Evolutionary conservation across 1,140 invertebrate species (phyloP).

Genomic region (Harlomillsia oculata): DNA sequence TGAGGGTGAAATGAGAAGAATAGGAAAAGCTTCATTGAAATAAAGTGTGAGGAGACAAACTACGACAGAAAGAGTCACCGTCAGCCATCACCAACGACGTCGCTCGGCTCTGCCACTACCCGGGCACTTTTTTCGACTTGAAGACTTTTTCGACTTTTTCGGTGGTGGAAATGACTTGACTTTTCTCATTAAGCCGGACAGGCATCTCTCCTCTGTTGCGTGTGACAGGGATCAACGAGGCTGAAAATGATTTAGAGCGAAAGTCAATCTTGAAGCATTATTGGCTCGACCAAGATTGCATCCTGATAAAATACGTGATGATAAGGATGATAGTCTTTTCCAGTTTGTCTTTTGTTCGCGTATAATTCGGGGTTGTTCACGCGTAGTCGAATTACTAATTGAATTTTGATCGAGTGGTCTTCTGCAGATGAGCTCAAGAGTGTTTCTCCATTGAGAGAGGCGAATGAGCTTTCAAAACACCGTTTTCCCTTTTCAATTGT

Average conservation of each 20-base stretch:
- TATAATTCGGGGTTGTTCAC: not conserved
- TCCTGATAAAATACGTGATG: no score
- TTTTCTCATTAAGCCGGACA: no score
- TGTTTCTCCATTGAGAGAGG: not conserved
- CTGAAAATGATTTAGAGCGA: not conserved
- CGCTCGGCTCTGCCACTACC: no score
- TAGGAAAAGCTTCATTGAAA: no score
- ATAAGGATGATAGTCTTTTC: slow-evolving; percentile 7
- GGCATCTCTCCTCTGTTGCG: not conserved
- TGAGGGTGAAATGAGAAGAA: no score
- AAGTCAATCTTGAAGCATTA: not conserved
- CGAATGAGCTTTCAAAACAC: not conserved
- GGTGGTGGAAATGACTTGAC: no score
- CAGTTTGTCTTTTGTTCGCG: not conserved
- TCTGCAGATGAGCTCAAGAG: slow-evolving; percentile 14
- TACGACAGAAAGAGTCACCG: no score
- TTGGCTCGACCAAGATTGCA: not conserved
- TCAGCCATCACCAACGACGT: no score
- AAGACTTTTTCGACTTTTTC: no score
- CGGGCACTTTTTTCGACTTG: no score
- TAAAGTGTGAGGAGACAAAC: no score
- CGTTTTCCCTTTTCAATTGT: not conserved
- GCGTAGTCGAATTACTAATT: slow-evolving; percentile 13
- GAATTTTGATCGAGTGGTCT: slow-evolving; percentile 32
- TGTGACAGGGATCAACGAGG: not conserved